Evolutionary conservation across 2,113 vertebrate genomes (phyloP).

Genomic region (Perca schrenkii): DNA sequence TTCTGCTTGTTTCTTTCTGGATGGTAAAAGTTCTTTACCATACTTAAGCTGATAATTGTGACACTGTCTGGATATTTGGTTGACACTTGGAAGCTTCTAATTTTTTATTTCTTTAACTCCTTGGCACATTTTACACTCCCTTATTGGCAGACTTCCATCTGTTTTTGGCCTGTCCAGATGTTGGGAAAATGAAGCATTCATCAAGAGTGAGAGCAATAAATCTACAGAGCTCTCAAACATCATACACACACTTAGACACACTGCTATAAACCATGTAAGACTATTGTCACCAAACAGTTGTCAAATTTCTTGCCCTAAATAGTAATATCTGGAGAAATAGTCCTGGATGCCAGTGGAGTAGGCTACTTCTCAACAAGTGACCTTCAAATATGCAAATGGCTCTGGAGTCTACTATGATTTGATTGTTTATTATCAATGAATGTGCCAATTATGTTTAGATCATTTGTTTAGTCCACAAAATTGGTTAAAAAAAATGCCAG

Average conservation of each 20-base stretch:
- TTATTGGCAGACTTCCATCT: background rate
- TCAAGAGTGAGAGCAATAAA: background rate
- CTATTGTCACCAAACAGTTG: too few relatives aligned
- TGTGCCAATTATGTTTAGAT: background rate
- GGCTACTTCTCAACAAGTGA: background rate
- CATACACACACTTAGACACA: background rate
- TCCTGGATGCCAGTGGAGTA: background rate
- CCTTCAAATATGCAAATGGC: background rate
- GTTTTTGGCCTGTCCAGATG: background rate
- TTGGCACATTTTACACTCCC: background rate
- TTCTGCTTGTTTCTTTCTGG: background rate
- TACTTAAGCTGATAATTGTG: background rate
- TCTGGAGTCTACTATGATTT: background rate
- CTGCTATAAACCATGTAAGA: too few relatives aligned
- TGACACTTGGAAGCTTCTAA: background rate
- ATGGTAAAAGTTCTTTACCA: background rate
- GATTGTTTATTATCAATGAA: background rate
- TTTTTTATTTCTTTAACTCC: background rate
- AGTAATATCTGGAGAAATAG: background rate
- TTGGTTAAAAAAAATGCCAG: background rate
- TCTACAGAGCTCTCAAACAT: background rate
- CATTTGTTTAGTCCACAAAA: background rate
- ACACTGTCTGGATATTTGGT: background rate
- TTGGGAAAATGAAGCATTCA: background rate
- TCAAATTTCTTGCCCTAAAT: background rate